Conservation (phyloP, 2,888 invertebrate species). For the Euproctis similis region DNA sequence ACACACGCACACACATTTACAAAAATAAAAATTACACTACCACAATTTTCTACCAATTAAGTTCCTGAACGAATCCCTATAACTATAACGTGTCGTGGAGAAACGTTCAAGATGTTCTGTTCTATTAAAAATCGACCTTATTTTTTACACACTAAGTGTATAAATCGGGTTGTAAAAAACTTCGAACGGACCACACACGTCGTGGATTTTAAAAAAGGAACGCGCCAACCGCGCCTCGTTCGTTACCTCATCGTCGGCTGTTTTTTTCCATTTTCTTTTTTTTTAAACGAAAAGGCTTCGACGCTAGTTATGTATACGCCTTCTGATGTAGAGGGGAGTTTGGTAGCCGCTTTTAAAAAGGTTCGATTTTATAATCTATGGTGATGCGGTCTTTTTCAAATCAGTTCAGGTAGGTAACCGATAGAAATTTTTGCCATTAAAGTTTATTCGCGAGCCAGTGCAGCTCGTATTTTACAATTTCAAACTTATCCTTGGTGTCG, state of each 20-base stretch:
- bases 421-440: neutral
- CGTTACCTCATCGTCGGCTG: conserved; percentile 70
- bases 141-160: accelerated
- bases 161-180: neutral
- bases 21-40: conserved; percentile 32
- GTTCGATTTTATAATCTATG: conserved; percentile 18
- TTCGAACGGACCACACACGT: conserved; percentile 64
- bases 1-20: conserved; percentile 18
- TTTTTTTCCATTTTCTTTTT: conserved; percentile 51
- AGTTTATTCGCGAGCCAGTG: neutral
- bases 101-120: conserved; percentile 10
- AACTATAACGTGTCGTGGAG: conserved; percentile 16
- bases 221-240: conserved; percentile 69
- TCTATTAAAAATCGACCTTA: conserved; percentile 7
- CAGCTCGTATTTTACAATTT: neutral
- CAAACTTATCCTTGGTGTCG: no score
- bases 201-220: conserved; percentile 70
- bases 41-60: conserved; percentile 52
- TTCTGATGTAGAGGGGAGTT: conserved; percentile 26
- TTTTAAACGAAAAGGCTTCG: conserved; percentile 46
- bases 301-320: conserved; percentile 65
- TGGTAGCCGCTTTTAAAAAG: conserved; percentile 24
- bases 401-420: neutral
- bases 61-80: conserved; percentile 24
- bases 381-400: conserved; percentile 7